Evolutionary conservation across 2,113 vertebrate genomes (phyloP).

Genomic region (Pteruthius melanotis): DNA sequence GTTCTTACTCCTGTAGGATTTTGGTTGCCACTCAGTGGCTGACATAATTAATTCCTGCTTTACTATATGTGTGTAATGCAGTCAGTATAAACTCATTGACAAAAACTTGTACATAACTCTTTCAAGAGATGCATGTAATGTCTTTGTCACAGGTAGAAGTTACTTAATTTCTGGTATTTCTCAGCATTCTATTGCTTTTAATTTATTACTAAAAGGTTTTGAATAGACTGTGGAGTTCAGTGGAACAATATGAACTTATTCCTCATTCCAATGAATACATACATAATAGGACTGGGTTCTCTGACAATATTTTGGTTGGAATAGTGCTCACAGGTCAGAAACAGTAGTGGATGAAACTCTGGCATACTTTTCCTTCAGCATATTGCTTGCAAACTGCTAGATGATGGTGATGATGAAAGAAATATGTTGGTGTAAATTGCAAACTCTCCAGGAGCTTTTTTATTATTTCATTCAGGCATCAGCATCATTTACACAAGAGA

Average conservation of each 20-base stretch:
- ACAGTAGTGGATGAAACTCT: neutral
- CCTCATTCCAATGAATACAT: neutral
- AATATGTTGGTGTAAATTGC: too few species aligned
- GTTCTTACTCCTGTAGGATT: neutral
- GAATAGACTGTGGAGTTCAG: neutral
- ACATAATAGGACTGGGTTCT: neutral
- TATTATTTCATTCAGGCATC: too few species aligned
- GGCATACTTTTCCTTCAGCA: neutral
- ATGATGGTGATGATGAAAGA: neutral
- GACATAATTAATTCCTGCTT: neutral
- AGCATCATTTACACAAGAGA: too few species aligned
- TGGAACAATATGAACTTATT: neutral
- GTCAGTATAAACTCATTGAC: neutral
- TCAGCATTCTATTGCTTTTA: neutral
- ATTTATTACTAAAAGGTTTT: neutral
- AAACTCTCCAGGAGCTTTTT: too few species aligned
- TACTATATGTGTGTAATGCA: fast-evolving
- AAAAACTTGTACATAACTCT: neutral
- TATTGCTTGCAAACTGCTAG: neutral
- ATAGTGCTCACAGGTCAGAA: neutral
- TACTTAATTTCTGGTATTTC: neutral
- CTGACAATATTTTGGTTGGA: neutral
- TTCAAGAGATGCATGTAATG: neutral
- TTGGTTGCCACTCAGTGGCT: neutral
- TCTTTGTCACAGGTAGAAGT: neutral